Percentiles rank a stretch among this genome's conserved stretches.
phyloP scores from a whole-genome alignment of 2,113 vertebrate species.

The Pteropus alecto region DNA sequence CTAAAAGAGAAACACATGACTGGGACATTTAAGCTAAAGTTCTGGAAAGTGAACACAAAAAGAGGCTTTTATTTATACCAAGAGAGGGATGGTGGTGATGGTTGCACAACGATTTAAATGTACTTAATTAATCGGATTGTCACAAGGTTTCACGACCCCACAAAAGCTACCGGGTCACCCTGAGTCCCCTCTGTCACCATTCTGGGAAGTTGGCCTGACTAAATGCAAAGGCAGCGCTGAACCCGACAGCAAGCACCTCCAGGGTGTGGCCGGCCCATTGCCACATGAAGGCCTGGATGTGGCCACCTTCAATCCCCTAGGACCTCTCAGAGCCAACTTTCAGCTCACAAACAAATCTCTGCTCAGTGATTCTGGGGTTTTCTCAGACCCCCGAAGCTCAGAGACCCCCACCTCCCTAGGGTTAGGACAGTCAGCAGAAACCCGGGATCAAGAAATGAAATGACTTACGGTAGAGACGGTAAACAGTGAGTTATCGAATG shows the following conservation, averaged over 20 bases:
- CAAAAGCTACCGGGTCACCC: not conserved
- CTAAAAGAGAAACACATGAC: not conserved
- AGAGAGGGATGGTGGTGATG: not conserved
- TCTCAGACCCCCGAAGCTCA: not conserved
- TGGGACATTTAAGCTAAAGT: not conserved
- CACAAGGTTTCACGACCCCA: not conserved
- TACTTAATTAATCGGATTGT: not conserved
- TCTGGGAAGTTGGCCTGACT: accelerated
- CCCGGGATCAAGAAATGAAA: not conserved
- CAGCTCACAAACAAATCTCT: not conserved
- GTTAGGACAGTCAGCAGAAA: not conserved
- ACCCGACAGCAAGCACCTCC: not conserved
- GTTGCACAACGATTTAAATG: too few species aligned
- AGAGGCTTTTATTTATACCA: not conserved
- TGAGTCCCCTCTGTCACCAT: not conserved
- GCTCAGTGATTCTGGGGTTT: not conserved
- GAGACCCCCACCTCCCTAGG: not conserved
- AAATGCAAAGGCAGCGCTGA: not conserved
- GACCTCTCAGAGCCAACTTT: not conserved
- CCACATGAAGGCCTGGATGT: not conserved
- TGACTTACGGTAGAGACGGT: slow-evolving; percentile 64
- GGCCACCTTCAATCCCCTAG: not conserved
- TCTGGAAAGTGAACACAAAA: not conserved
- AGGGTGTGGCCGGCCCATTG: not conserved
- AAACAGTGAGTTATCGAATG: slow-evolving; percentile 72